Conservation (phyloP, 2,797 vertebrate genomes). For the Oreortyx pictus region DNA sequence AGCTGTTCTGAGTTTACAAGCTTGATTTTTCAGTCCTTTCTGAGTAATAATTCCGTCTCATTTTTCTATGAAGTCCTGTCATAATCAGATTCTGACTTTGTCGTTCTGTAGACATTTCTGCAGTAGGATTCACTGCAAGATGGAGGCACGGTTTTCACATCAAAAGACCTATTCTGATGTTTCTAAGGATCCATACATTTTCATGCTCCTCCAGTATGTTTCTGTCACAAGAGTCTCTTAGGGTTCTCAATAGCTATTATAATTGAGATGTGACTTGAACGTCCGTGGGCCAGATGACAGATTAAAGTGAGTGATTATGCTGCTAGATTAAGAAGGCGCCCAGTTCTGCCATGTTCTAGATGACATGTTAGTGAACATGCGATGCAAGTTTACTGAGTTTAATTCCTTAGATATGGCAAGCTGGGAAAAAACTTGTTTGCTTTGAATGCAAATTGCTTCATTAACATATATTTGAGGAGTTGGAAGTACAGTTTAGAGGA, state of each 20-base stretch:
- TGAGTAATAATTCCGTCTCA: neutral
- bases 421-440: neutral
- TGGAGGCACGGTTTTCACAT: neutral
- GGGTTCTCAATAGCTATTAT: neutral
- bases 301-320: conserved; percentile 15
- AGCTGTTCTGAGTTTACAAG: neutral
- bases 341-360: neutral
- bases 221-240: neutral
- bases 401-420: neutral
- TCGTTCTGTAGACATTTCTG: neutral
- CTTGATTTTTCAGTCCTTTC: neutral
- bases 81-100: neutral
- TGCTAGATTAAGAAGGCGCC: neutral
- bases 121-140: neutral
- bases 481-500: neutral
- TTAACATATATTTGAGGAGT: neutral
- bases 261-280: neutral
- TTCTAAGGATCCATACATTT: neutral
- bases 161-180: neutral
- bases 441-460: neutral
- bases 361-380: neutral
- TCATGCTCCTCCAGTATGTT: neutral
- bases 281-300: neutral
- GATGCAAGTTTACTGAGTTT: neutral
- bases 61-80: neutral